Evolutionary conservation across 2,888 invertebrate genomes (phyloP).

Genomic region (Phragmatobia fuliginosa): DNA sequence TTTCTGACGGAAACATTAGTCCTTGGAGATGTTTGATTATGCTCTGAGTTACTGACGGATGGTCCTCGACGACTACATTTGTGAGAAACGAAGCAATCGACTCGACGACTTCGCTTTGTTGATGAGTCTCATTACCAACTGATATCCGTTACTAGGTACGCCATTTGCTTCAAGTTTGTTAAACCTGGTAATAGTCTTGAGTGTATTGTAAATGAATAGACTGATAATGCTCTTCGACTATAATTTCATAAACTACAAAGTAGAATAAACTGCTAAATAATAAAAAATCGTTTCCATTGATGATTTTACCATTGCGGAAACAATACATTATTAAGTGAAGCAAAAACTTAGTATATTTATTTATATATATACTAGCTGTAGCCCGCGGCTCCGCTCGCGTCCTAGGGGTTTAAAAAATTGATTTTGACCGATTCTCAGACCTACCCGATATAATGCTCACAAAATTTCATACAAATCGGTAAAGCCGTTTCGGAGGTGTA

Average conservation of each 20-base stretch:
- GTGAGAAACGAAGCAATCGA: slow-evolving; percentile 33
- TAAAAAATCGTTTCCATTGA: not conserved
- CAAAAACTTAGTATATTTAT: no score
- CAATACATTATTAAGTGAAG: no score
- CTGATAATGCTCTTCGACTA: not conserved
- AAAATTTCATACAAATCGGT: no score
- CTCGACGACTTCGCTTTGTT: slow-evolving; percentile 25
- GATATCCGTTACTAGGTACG: slow-evolving; percentile 18
- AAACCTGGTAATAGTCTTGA: not conserved
- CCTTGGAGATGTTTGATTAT: slow-evolving; percentile 58
- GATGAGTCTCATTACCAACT: slow-evolving; percentile 34
- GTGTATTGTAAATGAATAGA: not conserved
- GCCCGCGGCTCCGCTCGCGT: no score
- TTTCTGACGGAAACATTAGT: slow-evolving; percentile 55
- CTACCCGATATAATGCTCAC: no score
- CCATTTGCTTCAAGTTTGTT: not conserved
- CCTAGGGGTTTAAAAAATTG: no score
- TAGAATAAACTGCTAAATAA: not conserved
- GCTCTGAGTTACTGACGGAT: slow-evolving; percentile 48
- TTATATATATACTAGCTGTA: no score
- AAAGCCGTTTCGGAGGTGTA: no score
- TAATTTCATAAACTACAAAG: not conserved
- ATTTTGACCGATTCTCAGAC: no score
- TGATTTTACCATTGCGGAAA: no score
- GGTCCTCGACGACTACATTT: slow-evolving; percentile 43